Percentiles rank a stretch among this genome's conserved stretches.
These are phyloP conservation scores for Beris morrisii DNA, from an alignment of 2,888 invertebrate genomes.

Conservation along the genomic window DNA sequence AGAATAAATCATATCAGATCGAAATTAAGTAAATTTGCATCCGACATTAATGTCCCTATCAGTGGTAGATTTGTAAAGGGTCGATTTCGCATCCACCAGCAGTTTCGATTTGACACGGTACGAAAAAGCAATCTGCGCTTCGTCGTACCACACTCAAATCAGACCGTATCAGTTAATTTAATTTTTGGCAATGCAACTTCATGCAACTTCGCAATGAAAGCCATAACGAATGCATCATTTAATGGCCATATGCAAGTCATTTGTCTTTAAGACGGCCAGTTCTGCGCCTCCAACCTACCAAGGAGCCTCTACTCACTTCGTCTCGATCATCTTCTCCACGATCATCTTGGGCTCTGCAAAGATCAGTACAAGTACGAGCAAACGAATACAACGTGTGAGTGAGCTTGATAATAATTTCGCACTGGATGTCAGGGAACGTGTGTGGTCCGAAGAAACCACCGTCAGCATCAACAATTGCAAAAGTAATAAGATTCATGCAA, in stretches of 20 bases:
- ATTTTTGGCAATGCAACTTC: conserved; percentile 27
- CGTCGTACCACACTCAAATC: neutral
- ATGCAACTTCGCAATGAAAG: conserved; percentile 15
- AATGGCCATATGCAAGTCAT: conserved; percentile 18
- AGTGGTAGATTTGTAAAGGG: conserved; percentile 4
- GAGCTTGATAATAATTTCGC: conserved; percentile 28
- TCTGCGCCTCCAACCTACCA: too few relatives aligned
- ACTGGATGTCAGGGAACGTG: conserved; percentile 25
- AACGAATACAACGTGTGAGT: conserved; percentile 17
- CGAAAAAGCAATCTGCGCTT: conserved; percentile 8
- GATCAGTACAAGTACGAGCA: neutral
- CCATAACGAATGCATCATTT: conserved; percentile 26
- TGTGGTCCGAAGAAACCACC: conserved; percentile 29
- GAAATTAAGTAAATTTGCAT: conserved; percentile 27
- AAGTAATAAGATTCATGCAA: conserved; percentile 27
- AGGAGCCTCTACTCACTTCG: too few relatives aligned
- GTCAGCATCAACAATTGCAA: conserved; percentile 21
- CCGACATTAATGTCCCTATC: conserved; percentile 24
- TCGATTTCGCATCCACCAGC: neutral
- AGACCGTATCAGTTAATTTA: conserved; percentile 26
- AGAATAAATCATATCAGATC: conserved; percentile 12
- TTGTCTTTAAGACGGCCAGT: conserved; percentile 7
- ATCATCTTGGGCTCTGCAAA: conserved; percentile 17
- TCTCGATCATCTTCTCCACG: conserved; percentile 20
- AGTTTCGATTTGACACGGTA: conserved; percentile 25